A percentile compares a stretch with the other conserved stretches of the same genome.
Evolutionary conservation across 1,140 invertebrate species (phyloP).

Genomic region (Heliconius eleuchia): DNA sequence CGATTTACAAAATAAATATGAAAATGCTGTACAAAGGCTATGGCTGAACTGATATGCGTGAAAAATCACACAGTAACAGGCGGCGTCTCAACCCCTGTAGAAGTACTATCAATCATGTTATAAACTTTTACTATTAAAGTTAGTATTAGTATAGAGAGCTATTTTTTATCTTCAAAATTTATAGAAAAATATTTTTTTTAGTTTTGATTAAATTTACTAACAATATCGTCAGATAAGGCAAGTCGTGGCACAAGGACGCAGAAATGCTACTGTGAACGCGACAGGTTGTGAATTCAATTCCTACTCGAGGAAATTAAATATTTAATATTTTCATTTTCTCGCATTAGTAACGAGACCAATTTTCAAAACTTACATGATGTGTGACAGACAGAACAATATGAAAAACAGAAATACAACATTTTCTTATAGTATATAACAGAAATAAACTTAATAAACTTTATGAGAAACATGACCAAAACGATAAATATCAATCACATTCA

Average conservation of each 20-base stretch:
- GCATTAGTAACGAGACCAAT: too few relatives aligned
- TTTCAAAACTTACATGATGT: too few relatives aligned
- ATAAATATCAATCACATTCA: not conserved
- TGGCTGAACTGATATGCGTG: constrained; percentile 17
- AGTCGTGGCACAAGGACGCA: too few relatives aligned
- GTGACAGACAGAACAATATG: too few relatives aligned
- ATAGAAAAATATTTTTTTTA: not conserved
- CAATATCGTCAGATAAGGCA: not conserved
- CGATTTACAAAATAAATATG: not conserved
- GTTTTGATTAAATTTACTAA: not conserved
- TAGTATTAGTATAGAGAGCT: constrained; percentile 5
- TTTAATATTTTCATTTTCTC: too few relatives aligned
- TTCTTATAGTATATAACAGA: too few relatives aligned
- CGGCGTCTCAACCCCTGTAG: constrained; percentile 16
- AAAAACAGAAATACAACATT: too few relatives aligned
- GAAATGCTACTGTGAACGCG: too few relatives aligned
- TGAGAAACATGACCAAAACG: not conserved
- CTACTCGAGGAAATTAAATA: too few relatives aligned
- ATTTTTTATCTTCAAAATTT: constrained; percentile 4
- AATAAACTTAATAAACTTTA: too few relatives aligned
- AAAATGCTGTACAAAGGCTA: not conserved
- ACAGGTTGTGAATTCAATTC: too few relatives aligned
- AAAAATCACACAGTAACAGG: constrained; percentile 28
- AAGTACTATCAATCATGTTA: constrained; percentile 23
- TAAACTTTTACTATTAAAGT: constrained; percentile 30